Conservation (phyloP, 2,888 invertebrate genomes). For the Polietes domitor region DNA sequence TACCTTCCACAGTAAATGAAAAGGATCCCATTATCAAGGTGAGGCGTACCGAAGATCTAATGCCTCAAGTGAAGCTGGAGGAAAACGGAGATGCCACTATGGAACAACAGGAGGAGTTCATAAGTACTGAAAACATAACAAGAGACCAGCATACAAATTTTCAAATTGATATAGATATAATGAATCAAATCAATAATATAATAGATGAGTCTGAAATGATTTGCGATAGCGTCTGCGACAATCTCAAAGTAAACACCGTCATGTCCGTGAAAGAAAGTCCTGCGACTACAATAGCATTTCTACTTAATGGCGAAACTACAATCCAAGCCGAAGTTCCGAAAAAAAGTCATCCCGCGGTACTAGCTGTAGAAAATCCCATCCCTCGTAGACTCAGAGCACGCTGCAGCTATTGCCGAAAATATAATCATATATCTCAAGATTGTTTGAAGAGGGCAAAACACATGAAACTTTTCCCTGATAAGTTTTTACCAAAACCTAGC, state of each 20-base stretch:
- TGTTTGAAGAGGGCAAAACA: constrained; percentile 50
- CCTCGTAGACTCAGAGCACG: constrained; percentile 35
- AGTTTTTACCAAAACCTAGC: neutral
- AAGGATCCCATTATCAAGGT: constrained; percentile 57
- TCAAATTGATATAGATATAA: constrained; percentile 61
- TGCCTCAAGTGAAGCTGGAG: constrained; percentile 49
- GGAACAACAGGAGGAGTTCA: constrained; percentile 19
- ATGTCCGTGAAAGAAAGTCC: neutral
- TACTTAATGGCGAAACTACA: constrained; percentile 33
- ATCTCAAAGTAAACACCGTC: neutral
- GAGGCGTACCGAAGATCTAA: constrained; percentile 57
- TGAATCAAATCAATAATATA: constrained; percentile 63
- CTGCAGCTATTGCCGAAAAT: constrained; percentile 49
- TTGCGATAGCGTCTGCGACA: neutral
- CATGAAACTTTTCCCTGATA: constrained; percentile 38
- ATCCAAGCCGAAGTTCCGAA: constrained; percentile 18
- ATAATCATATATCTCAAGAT: constrained; percentile 21
- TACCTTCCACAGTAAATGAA: neutral
- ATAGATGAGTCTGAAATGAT: constrained; percentile 55
- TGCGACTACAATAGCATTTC: constrained; percentile 6
- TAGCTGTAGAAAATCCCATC: neutral
- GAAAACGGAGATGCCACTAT: neutral
- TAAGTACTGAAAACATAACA: neutral
- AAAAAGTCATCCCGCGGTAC: neutral
- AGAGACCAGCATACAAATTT: constrained; percentile 34